Percentiles rank a stretch among this genome's conserved stretches.
Evolutionary conservation across 2,113 vertebrate species (phyloP).

Genomic region (Prionailurus bengalensis): DNA sequence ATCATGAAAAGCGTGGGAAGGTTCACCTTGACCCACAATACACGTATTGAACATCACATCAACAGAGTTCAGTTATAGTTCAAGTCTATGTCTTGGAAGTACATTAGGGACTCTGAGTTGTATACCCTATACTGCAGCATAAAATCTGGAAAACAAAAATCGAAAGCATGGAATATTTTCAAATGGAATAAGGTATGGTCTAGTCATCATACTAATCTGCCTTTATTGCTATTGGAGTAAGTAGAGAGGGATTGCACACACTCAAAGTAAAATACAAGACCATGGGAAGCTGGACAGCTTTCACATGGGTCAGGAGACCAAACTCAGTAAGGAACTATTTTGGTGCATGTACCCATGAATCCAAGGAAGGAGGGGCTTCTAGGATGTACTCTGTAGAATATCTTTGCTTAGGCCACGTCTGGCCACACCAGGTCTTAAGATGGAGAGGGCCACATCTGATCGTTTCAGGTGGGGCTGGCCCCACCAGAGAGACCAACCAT

Average conservation of each 20-base stretch:
- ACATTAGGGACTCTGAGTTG: background rate
- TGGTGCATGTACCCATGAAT: background rate
- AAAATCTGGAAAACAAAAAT: conserved; percentile 39
- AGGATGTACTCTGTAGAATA: background rate
- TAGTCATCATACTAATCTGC: background rate
- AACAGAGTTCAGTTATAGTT: background rate
- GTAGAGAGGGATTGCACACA: background rate
- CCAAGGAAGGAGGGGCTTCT: background rate
- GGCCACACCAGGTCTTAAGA: background rate
- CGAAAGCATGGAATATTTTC: background rate
- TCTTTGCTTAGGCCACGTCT: background rate
- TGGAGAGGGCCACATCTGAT: background rate
- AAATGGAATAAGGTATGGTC: background rate
- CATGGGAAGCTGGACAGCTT: background rate
- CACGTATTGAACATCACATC: background rate
- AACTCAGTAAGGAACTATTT: background rate
- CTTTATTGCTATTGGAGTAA: background rate
- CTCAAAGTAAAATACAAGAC: background rate
- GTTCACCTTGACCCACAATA: no score
- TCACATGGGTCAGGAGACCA: background rate
- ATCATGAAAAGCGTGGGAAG: background rate
- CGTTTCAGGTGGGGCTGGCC: background rate
- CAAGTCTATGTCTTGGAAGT: background rate
- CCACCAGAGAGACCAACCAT: background rate
- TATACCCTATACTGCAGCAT: background rate